Evolutionary conservation across 2,797 vertebrate genomes (phyloP), one percentile per base, ranked within the genome.

Genomic region (Acipenser ruthenus): DNA sequence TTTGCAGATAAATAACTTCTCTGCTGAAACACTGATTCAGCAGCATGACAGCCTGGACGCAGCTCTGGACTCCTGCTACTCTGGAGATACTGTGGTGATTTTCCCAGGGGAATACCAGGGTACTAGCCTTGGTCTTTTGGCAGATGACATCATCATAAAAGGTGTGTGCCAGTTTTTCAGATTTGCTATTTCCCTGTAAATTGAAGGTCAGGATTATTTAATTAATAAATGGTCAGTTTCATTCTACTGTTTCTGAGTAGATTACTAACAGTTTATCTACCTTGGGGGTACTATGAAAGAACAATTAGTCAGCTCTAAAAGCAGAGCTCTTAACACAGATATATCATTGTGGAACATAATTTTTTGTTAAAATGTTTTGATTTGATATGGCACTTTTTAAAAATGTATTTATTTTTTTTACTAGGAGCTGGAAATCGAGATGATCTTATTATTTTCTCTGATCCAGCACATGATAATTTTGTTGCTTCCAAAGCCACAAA

Each of bases 61-160:
- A 67, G 82, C 84, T 70, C 72, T 83, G 74, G 70, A 74, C 23
- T 79, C 63, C 0, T 81, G 80, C 65, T 81, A 76, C 9, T 79
- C 79, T 75, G 79, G 78, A 61, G 82, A 86, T 58, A 77, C 70
- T 4, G 50, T 74, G 0, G 69, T 79, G 0, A 55, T 83, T 71
- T 83, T 83, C 60, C 86, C 82, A 55, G 81, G 80, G 65, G 74
- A 86, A 72, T 71, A 84, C 47, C 65, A 82, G 71, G 80, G 82
- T 71, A 6, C 66, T 61, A 83, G 78, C 12, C 73, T 84, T 67
- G 67, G 74, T 63, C 75, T 84, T 65, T 66, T 85, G 72, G 81
- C 78, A 48, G 80, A 83, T 66, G 77, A 82, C 76, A 78, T 84
- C 67, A 56, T 73, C 69, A 84, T 72, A 71, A 78, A 76, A 72